These are phyloP conservation scores for Dasyurus viverrinus DNA, from an alignment of 2,113 vertebrate genomes.

Conservation along the genomic window DNA sequence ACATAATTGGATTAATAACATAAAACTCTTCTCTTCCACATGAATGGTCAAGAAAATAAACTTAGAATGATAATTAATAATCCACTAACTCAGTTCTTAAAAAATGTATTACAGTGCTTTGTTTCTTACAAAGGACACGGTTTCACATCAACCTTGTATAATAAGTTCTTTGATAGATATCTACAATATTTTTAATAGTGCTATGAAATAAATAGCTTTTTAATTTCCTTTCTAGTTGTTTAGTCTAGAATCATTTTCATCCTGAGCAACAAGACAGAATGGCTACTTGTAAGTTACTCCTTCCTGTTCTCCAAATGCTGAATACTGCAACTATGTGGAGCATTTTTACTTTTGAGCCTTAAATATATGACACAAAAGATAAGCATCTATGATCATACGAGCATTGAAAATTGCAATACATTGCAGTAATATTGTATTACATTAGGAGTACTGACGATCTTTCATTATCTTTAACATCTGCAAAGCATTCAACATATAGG, in stretches of 20 bases:
- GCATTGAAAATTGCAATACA: not conserved
- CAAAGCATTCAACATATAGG: too few relatives aligned
- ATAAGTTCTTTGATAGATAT: not conserved
- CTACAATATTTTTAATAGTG: too few relatives aligned
- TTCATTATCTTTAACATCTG: too few relatives aligned
- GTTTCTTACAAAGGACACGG: not conserved
- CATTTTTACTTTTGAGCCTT: slow-evolving; percentile 17
- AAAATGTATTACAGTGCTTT: not conserved
- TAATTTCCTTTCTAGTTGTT: not conserved
- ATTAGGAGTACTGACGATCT: not conserved
- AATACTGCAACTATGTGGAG: not conserved
- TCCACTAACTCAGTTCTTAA: slow-evolving; percentile 37
- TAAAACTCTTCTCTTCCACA: not conserved
- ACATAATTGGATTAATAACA: not conserved
- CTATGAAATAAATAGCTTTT: slow-evolving; percentile 14
- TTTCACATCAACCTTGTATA: slow-evolving; percentile 44
- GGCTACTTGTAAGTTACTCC: slow-evolving; percentile 26
- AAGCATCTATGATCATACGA: slow-evolving; percentile 22
- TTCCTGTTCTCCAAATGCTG: slow-evolving; percentile 45
- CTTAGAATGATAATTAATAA: slow-evolving; percentile 21
- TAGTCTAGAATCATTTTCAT: slow-evolving; percentile 34
- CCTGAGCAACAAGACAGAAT: slow-evolving; percentile 25
- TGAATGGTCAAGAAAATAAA: slow-evolving; percentile 27
- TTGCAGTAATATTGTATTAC: not conserved
- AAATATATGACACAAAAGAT: slow-evolving; percentile 32